Evolutionary conservation across 2,113 vertebrate species (phyloP), one percentile per base, ranked within the genome.

Genomic region (Cettia cetti): DNA sequence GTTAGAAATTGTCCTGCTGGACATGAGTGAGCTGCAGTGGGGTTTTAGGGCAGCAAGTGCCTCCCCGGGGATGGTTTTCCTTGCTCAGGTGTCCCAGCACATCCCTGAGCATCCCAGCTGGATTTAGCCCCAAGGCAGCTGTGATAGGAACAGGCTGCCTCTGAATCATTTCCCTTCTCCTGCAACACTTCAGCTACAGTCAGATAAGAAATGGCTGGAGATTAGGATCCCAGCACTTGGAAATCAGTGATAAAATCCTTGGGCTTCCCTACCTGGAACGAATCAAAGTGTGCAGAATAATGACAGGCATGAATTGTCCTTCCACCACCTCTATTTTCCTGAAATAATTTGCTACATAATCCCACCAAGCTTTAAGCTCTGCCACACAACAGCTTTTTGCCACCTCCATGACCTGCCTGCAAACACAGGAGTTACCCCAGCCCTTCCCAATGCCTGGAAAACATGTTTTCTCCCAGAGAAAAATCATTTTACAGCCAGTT

Each of bases 281-380:
- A 53, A 50, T 71, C 39, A 28, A 44, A 79, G 20, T 12, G 37
- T 44, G 70, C 37, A 37, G 66, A 85, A 33, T 28, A 45, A 57
- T 0, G 1, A 31, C 0, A 0, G 54, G 9, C 17, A 10, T 1
- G 2, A 71, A 26, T 12, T 66, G 28, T 53, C 27, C 31, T 39
- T 33, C 63, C 40, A 16, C 23, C 30, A 6, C 54, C 45, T 53
- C 15, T 31, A 4, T 2, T 13, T 64, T 85, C 31, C 61, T 44
- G 26, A 39, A 26, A 15, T 13, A 4, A 54, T 70, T 50, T 71
- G 37, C 56, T 35, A 9, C 52, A 49, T 17, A 37, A 78, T 9
- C 37, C 39, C 4, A 31, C 9, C 23, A 33, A 53, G 33, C 27
- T 76, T 19, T 37, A 33, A 72, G 49, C 24, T 89, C 37, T 30